Conservation (phyloP, 1,140 invertebrate species). For the Drosophila micromelanica region DNA sequence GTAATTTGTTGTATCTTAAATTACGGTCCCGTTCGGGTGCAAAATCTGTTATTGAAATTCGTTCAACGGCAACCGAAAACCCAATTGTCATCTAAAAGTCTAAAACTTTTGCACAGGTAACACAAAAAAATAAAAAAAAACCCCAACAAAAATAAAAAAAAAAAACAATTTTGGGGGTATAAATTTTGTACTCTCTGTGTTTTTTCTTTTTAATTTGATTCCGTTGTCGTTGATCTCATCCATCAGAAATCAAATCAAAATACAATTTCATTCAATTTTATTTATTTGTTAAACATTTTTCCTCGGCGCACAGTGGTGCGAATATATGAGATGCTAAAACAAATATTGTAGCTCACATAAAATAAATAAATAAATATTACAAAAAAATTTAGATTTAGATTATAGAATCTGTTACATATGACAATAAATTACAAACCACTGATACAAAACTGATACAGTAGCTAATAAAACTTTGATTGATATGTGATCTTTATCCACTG, state of each 20-base stretch:
- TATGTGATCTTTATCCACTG: conserved; percentile 11
- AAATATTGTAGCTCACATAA: not conserved
- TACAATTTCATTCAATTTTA: conserved; percentile 60
- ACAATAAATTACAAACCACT: no score
- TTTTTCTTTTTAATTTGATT: conserved; percentile 28
- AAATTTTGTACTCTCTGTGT: conserved; percentile 18
- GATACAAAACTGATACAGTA: no score
- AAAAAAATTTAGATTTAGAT: not conserved
- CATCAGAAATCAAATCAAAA: conserved; percentile 72
- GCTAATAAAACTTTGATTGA: no score
- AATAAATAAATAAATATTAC: not conserved
- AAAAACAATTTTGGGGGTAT: conserved; percentile 8
- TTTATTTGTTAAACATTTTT: conserved; percentile 68
- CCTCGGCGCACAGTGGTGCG: conserved; percentile 1
- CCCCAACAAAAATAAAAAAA: conserved; percentile 6
- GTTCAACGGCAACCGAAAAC: conserved; percentile 22
- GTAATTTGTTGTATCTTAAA: conserved; percentile 22
- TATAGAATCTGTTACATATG: no score
- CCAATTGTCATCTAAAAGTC: conserved; percentile 63
- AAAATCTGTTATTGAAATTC: conserved; percentile 79
- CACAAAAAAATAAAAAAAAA: conserved; percentile 14
- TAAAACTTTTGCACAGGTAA: conserved; percentile 66
- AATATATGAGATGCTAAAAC: not conserved
- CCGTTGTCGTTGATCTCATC: conserved; percentile 47
- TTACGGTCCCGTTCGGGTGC: conserved; percentile 43